Percentiles rank a stretch among this genome's conserved stretches.
phyloP scores from a whole-genome alignment of 2,113 vertebrate species.

The Callipepla squamata region DNA sequence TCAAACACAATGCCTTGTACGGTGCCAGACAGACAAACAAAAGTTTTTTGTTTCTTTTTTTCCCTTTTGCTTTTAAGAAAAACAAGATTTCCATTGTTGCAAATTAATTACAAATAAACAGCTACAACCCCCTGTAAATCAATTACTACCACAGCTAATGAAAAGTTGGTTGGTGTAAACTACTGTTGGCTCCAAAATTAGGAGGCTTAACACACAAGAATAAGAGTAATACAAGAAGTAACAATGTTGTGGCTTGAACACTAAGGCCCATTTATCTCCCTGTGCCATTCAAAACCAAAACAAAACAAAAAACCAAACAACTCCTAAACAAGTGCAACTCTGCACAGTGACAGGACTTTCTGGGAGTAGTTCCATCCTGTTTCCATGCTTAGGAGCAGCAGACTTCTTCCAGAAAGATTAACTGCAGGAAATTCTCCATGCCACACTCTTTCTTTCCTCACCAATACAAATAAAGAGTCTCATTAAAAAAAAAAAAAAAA shows the following conservation, averaged over 20 bases:
- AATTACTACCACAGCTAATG: slow-evolving; percentile 54
- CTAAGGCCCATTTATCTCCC: slow-evolving; percentile 14
- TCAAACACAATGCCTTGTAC: slow-evolving; percentile 67
- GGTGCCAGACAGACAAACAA: slow-evolving; percentile 66
- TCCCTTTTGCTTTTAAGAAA: slow-evolving; percentile 68
- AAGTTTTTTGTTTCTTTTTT: not conserved
- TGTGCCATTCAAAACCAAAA: not conserved
- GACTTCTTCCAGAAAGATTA: not conserved
- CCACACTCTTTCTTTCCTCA: not conserved
- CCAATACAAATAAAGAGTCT: not conserved
- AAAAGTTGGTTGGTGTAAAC: slow-evolving; percentile 56
- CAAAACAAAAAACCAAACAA: not conserved
- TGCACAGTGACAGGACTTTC: not conserved
- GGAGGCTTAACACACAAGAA: slow-evolving; percentile 66
- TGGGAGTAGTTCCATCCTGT: not conserved
- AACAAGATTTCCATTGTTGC: slow-evolving; percentile 69
- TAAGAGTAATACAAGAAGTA: slow-evolving; percentile 52
- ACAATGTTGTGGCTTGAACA: slow-evolving; percentile 46
- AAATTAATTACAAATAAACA: slow-evolving; percentile 74
- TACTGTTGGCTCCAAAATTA: slow-evolving; percentile 57
- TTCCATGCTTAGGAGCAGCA: not conserved
- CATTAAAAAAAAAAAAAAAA: not conserved
- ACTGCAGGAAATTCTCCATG: not conserved
- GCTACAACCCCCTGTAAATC: slow-evolving; percentile 58
- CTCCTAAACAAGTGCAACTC: not conserved